Base-by-base conservation (phyloP, 2,113 vertebrate species). In the Clarias gariepinus region DNA sequence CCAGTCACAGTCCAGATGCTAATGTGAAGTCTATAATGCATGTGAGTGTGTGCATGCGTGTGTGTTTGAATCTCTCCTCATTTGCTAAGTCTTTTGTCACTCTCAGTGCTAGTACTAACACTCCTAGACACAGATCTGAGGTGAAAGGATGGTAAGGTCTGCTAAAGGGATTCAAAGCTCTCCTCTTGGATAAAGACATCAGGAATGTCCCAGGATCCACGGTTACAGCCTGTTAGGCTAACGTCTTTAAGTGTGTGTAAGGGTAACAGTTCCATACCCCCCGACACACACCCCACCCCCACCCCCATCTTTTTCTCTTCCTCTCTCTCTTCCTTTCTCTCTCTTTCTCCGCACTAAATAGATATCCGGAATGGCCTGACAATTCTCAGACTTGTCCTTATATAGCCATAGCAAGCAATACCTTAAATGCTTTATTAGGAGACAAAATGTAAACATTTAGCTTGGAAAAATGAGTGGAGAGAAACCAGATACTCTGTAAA, bases 361-460 rank as follows among this genome's bases (percentile, higher is more conserved):
- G 60, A 79, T 41, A 53, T 91, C 90, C 87, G 87, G 89, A 89
- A 92, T 86, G 60, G 64, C 60, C 86, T 91, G 80, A 90, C 82
- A 69, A 57, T 85, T 90, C 89, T 85, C 87, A 73, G 81, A n/a
- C 88, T 28, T 89, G 84, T 76, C 94, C 94, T 93, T 94, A 92
- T 95, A 94, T 91, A 93, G 95, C 91, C 91, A 92, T 19, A 91
- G 84, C 87, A 87, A 93, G 93, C 92, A 90, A 93, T 94, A 91
- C 86, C 82, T 77, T 52, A 78, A 88, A 91, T 91, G 90, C 89
- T 95, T 93, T 92, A 93, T 91, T 47, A 87, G 81, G 58, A 90
- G 89, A 66, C 83, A 73, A 73, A 85, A 87, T 90, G 88, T 87
- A 91, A 93, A 94, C 89, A 93, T 91, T 91, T 90, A 78, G 79